phyloP scores from a whole-genome alignment of 2,113 vertebrate species.

The Neomonachus schauinslandi region DNA sequence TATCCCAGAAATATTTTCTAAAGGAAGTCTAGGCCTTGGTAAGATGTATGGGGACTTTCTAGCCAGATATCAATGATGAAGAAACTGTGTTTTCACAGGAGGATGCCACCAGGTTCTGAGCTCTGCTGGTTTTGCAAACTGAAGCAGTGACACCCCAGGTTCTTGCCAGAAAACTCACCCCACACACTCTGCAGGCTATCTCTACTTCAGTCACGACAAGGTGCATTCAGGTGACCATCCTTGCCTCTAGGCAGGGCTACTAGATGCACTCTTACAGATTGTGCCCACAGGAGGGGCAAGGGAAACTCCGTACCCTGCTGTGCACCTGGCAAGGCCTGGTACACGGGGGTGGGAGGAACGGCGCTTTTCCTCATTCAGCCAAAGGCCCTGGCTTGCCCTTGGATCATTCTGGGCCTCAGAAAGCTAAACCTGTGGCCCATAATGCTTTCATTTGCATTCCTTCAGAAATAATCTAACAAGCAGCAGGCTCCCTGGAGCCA shows the following conservation, averaged over 20 bases:
- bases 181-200: not conserved
- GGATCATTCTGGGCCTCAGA: not conserved
- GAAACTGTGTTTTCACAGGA: not conserved
- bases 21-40: not conserved
- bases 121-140: not conserved
- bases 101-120: not conserved
- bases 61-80: not conserved
- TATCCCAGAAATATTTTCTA: not conserved
- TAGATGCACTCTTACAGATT: not conserved
- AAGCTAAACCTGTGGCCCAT: not conserved
- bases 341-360: fast-evolving
- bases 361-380: not conserved
- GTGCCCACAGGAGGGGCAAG: not conserved
- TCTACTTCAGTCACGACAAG: not conserved
- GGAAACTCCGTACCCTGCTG: not conserved
- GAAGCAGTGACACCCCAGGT: not conserved
- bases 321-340: not conserved
- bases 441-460: not conserved
- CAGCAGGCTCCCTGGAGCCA: not conserved
- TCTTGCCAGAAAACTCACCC: not conserved
- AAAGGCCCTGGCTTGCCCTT: not conserved
- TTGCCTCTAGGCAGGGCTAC: not conserved
- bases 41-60: not conserved
- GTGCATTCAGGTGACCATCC: not conserved
- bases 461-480: not conserved